Evolutionary conservation across 2,888 invertebrate species (phyloP), one percentile per base, ranked within the genome.

Genomic region (Harmothoe impar): DNA sequence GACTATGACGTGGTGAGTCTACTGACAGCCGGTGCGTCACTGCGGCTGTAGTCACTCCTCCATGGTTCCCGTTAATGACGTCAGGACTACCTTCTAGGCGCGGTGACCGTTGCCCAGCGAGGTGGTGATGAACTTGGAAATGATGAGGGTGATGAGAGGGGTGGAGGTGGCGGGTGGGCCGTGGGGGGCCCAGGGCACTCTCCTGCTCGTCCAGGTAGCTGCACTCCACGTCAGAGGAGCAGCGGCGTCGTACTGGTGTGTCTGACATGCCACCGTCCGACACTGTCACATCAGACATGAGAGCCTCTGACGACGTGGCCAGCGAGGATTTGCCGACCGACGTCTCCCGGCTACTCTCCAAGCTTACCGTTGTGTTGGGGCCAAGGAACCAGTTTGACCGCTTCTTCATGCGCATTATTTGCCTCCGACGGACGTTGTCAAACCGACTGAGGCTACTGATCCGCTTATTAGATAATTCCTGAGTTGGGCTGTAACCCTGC

Each of bases 401-500:
- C 93, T 99, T 98, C 96, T 98, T 97, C 98, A 99, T 98, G 94
- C 99, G 97, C 96, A 98, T 98, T 93, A 99, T 98, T 97, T 99
- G 99, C 95, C 98, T 97, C 96, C 95, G 94, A 90, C 95, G 95
- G n/a, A 96, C 95, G 43, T 94, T 94, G 92, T 96, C 95, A 92
- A 95, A 95, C 35, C 95, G 92, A 92, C 94, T 95, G 77, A 95
- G 93, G 92, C 95, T 95, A 33, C 92, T 89, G 62, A 91, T 90
- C 15, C 86, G 81, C 77, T 92, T 92, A 62, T 35, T 90, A 23
- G 90, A 72, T n/a, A 91, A 68, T 56, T 91, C 91, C 35, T 89
- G 90, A 68, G 90, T 89, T 72, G 91, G 89, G 72, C 85, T 91
- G 81, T 91, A 91, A 35, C 91, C 91, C 91, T 91, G 91, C 29